Evolutionary conservation across 1,140 invertebrate genomes (phyloP).

Genomic region (Paramacrobiotus metropolitanus): DNA sequence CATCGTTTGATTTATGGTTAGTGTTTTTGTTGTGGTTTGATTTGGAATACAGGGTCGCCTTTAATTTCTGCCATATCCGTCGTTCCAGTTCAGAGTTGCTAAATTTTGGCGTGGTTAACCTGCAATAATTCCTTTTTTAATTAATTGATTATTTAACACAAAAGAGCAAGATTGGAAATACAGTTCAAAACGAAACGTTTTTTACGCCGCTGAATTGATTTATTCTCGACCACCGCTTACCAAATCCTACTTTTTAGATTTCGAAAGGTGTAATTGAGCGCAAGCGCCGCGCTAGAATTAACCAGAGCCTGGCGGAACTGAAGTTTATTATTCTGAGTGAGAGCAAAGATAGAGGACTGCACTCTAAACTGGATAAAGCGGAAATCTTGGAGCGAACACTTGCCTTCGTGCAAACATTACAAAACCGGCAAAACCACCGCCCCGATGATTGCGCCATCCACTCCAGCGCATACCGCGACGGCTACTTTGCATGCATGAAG

Average conservation of each 20-base stretch:
- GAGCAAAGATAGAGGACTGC: background rate
- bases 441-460: background rate
- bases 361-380: background rate
- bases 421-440: background rate
- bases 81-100: too few relatives aligned
- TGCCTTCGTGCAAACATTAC: background rate
- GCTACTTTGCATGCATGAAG: background rate
- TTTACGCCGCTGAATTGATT: too few relatives aligned
- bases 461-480: background rate
- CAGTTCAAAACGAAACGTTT: too few relatives aligned
- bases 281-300: background rate
- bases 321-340: background rate
- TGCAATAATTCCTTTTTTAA: too few relatives aligned
- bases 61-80: too few relatives aligned
- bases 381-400: conserved; percentile 2
- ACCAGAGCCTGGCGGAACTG: background rate
- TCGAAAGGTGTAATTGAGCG: background rate
- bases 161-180: too few relatives aligned
- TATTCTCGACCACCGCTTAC: too few relatives aligned
- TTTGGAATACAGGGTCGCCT: too few relatives aligned
- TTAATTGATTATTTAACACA: too few relatives aligned
- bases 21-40: too few relatives aligned
- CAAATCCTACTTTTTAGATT: background rate
- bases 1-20: too few relatives aligned
- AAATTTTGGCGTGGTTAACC: too few relatives aligned